Evolutionary conservation across 1,140 invertebrate species (phyloP).

Genomic region (Pseudomyrmex concolor): DNA sequence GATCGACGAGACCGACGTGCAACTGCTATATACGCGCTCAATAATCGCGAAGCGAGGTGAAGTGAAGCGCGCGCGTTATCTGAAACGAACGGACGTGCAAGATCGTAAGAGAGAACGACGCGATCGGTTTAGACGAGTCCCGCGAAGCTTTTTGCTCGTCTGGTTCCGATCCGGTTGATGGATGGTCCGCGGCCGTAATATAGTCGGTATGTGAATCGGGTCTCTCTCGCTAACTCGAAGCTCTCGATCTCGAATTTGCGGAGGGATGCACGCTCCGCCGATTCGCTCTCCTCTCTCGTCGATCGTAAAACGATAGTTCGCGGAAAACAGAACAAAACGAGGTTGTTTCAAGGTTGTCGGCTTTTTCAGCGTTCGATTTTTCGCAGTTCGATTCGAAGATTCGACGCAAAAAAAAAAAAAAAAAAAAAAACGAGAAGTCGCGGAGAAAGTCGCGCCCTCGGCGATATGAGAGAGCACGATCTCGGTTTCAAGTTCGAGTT

Average conservation of each 20-base stretch:
- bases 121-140: constrained; percentile 69
- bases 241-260: constrained; percentile 3
- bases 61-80: constrained; percentile 54
- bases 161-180: constrained; percentile 66
- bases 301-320: background rate
- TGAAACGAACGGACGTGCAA: constrained; percentile 58
- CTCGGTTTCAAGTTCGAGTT: constrained; percentile 71
- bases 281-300: constrained; percentile 18
- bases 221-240: background rate
- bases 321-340: constrained; percentile 36
- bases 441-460: constrained; percentile 21
- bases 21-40: constrained; percentile 6
- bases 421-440: too few species aligned
- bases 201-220: constrained; percentile 60
- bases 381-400: too few species aligned
- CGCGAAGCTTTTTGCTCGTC: constrained; percentile 69
- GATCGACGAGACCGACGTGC: background rate
- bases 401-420: too few species aligned
- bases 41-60: constrained; percentile 3
- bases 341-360: constrained; percentile 1
- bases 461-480: background rate
- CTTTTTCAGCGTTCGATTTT: background rate
- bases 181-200: constrained; percentile 61
- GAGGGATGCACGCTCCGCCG: background rate
- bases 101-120: constrained; percentile 63